Evolutionary conservation across 2,888 invertebrate species (phyloP), one percentile per base, ranked within the genome.

Genomic region (Drosophila tripunctata): DNA sequence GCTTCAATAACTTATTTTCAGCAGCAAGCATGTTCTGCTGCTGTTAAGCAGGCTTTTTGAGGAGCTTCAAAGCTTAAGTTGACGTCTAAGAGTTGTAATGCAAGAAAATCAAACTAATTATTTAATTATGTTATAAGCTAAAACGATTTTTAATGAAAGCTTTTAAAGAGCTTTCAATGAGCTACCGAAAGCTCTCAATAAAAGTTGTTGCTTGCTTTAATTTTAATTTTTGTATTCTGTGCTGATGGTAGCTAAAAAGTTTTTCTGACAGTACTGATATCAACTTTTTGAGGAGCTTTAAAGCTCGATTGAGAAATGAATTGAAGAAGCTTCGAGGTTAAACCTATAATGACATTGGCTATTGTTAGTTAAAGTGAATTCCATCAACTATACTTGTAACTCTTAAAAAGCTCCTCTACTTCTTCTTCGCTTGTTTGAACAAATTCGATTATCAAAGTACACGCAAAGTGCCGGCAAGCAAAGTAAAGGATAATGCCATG

Each of bases 371-470:
- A 5, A 2, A 24, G 14, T 24, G 3, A 14, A 15, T n/a, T 1
- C 17, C 8, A 27, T 27, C 10, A 10, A 27, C 41, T 41, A 27
- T 19, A 19, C 40, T 52, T 62, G 31, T 51, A 48, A n/a, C n/a
- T n/a, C 60, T 56, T 64, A n/a, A 14, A 27, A 27, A 56, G 41
- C 33, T 33, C 38, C 45, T 47, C 62, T 67, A 43, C 36, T 35
- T 35, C 51, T 58, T 21, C 27, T 55, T 61, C 70, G 75, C 82
- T 79, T 82, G 87, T 75, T 82, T 87, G 85, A 67, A 66, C 87
- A 88, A 85, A 87, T 88, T 87, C 85, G 86, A 87, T 87, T 87
- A 87, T 88, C 84, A 82, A 75, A 78, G 76, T 70, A 78, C 73
- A 67, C 50, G 30, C 50, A 58, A 47, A 60, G 40, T 38, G 56